These are phyloP conservation scores for Maccullochella peelii DNA, from an alignment of 2,113 vertebrate genomes.

Conservation along the genomic window DNA sequence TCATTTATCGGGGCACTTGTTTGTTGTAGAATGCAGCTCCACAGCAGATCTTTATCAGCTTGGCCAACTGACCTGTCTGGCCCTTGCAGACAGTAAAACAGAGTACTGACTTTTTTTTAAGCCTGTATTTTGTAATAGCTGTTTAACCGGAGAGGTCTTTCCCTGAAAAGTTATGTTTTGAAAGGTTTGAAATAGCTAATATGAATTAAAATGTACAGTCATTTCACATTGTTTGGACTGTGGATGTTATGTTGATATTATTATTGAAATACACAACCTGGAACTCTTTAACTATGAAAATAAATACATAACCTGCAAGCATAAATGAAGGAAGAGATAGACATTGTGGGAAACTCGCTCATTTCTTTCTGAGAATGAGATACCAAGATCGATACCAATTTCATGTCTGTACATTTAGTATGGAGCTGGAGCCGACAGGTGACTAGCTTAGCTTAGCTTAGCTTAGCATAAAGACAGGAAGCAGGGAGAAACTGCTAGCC, in stretches of 20 bases:
- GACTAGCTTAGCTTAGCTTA: not conserved
- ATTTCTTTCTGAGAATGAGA: not conserved
- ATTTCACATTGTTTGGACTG: slow-evolving; percentile 12
- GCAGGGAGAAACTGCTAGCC: not conserved
- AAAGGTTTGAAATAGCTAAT: not conserved
- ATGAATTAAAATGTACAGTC: not conserved
- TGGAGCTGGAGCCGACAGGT: not conserved
- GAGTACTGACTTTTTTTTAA: not conserved
- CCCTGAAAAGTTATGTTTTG: not conserved
- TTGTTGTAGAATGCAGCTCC: slow-evolving; percentile 82
- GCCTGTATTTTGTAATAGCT: not conserved
- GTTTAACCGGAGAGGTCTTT: not conserved
- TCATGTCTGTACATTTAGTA: not conserved
- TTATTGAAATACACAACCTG: not conserved
- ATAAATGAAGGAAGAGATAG: not conserved
- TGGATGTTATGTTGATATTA: not conserved
- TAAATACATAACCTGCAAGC: not conserved
- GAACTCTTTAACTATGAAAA: slow-evolving; percentile 6
- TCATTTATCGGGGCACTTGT: slow-evolving; percentile 81
- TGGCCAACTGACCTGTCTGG: slow-evolving; percentile 71
- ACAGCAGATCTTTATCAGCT: slow-evolving; percentile 80
- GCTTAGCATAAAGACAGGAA: not conserved
- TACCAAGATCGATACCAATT: not conserved
- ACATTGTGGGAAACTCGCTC: not conserved
- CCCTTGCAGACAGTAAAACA: slow-evolving; percentile 50